These are phyloP conservation scores for Charina bottae DNA, from an alignment of 2,113 vertebrate species.

Conservation along the genomic window DNA sequence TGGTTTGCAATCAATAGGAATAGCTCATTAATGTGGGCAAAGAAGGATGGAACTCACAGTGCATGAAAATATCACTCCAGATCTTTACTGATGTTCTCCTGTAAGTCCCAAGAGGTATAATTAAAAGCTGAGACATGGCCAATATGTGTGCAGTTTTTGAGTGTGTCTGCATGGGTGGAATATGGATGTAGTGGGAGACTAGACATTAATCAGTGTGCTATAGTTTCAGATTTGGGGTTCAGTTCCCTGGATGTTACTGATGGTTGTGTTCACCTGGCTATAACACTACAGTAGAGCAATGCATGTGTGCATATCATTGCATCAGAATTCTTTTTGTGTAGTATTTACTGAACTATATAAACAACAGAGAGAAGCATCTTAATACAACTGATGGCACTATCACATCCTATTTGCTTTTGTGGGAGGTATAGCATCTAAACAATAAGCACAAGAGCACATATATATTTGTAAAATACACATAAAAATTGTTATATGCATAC, in stretches of 20 bases:
- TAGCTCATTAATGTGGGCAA: not conserved
- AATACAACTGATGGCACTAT: not conserved
- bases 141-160: not conserved
- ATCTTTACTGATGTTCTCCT: not conserved
- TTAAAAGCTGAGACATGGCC: not conserved
- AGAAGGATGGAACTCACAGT: not conserved
- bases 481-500: not conserved
- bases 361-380: not conserved
- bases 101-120: not conserved
- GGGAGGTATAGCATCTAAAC: not conserved
- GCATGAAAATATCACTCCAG: not conserved
- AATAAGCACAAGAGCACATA: not conserved
- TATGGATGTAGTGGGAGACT: not conserved
- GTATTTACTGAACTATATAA: not conserved
- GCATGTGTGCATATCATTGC: not conserved
- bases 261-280: not conserved
- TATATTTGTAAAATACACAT: not conserved
- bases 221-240: too few species aligned
- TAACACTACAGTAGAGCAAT: too few species aligned
- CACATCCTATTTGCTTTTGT: not conserved
- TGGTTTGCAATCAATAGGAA: not conserved
- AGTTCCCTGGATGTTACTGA: not conserved
- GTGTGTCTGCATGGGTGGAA: not conserved
- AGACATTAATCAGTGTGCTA: too few species aligned
- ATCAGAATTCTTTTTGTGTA: not conserved